A percentile compares a stretch with the other conserved stretches of the same genome.
phyloP scores from a whole-genome alignment of 2,797 vertebrate genomes.

The Serranus cabrilla region DNA sequence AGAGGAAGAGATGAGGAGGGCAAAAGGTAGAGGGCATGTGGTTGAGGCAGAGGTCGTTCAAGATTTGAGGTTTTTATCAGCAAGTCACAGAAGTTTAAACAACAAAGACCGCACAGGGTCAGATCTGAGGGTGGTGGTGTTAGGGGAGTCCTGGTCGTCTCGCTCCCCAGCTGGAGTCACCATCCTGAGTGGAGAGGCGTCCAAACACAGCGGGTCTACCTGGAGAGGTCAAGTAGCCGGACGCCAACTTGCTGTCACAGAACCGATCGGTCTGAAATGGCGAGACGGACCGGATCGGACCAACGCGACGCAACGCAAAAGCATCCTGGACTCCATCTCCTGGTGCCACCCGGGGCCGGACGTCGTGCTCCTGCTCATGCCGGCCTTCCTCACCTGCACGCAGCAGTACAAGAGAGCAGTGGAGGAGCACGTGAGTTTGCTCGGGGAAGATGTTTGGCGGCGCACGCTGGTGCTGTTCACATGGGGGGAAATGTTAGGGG shows the following conservation, averaged over 20 bases:
- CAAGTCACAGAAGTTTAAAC: constrained; percentile 6
- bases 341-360: constrained; percentile 73
- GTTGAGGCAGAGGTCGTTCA: background rate
- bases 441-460: constrained; percentile 73
- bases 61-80: constrained; percentile 26
- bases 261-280: constrained; percentile 79
- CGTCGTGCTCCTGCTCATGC: constrained; percentile 78
- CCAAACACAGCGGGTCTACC: background rate
- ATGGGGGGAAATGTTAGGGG: constrained; percentile 81
- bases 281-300: constrained; percentile 62
- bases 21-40: background rate
- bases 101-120: constrained; percentile 10
- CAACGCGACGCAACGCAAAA: constrained; percentile 3
- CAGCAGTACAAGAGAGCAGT: constrained; percentile 69
- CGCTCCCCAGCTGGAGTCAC: constrained; percentile 53
- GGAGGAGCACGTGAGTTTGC: constrained; percentile 68
- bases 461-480: constrained; percentile 80
- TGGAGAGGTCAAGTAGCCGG: constrained; percentile 76
- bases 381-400: constrained; percentile 80
- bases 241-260: constrained; percentile 56
- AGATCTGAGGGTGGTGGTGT: constrained; percentile 75
- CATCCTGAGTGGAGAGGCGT: constrained; percentile 62
- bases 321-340: constrained; percentile 55
- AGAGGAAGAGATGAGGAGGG: constrained; percentile 10
- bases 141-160: constrained; percentile 82